phyloP scores from a whole-genome alignment of 2,797 vertebrate species.

The Falco cherrug region DNA sequence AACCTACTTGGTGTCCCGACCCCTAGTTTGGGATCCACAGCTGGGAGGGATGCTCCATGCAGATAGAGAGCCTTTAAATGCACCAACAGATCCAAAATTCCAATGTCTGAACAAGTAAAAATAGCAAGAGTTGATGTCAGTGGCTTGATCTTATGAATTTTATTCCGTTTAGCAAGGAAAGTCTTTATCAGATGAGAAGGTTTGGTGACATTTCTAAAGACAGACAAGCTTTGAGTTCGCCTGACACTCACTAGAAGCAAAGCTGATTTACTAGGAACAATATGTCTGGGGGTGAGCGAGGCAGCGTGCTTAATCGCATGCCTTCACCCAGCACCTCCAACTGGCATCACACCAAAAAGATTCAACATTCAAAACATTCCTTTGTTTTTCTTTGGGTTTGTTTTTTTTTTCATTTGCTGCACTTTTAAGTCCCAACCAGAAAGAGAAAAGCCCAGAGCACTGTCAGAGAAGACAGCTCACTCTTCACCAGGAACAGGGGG shows the following conservation, averaged over 20 bases:
- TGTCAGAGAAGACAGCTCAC: neutral
- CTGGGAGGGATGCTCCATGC: neutral
- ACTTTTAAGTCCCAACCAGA: neutral
- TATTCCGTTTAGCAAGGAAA: neutral
- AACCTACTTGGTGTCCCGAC: fast-evolving
- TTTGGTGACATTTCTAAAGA: neutral
- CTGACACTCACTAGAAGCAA: neutral
- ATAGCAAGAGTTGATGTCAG: neutral
- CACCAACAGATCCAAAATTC: neutral
- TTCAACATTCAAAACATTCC: neutral
- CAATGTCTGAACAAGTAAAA: neutral
- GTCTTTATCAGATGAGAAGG: neutral
- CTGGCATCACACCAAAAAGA: constrained; percentile 24
- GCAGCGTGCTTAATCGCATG: neutral
- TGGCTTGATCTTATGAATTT: neutral
- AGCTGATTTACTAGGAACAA: constrained; percentile 19
- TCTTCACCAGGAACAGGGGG: neutral
- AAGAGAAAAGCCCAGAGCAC: neutral
- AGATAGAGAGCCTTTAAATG: neutral
- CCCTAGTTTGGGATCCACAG: neutral
- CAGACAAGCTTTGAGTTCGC: neutral
- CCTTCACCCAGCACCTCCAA: constrained; percentile 10
- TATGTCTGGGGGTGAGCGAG: neutral
- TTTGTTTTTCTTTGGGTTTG: neutral
- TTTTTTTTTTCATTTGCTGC: neutral